Evolutionary conservation across 1,140 invertebrate species (phyloP).

Genomic region (Zeugodacus cucurbitae): DNA sequence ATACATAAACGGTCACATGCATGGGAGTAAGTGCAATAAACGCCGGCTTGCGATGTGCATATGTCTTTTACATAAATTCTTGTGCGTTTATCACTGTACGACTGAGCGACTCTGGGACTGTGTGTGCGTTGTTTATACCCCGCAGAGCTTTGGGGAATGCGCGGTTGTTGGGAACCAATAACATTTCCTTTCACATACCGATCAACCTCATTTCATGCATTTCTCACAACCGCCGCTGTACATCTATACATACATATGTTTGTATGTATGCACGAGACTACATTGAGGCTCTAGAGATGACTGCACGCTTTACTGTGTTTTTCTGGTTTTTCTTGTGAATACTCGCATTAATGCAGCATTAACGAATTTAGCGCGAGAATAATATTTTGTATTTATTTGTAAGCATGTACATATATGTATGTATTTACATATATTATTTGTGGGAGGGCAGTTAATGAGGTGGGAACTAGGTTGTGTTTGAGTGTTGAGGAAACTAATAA

Average conservation of each 20-base stretch:
- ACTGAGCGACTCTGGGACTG: background rate
- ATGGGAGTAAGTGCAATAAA: background rate
- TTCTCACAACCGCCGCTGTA: background rate
- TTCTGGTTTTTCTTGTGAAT: background rate
- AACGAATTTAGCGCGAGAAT: constrained; percentile 10
- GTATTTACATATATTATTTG: background rate
- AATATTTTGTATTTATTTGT: background rate
- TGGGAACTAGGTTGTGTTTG: background rate
- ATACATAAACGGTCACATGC: background rate
- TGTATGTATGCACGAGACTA: background rate
- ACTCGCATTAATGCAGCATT: background rate
- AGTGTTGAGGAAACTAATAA: background rate
- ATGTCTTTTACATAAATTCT: constrained; percentile 5
- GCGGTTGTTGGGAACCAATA: constrained; percentile 1
- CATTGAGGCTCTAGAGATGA: background rate
- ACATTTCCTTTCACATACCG: constrained; percentile 19
- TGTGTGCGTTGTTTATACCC: background rate
- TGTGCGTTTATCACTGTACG: constrained; percentile 29
- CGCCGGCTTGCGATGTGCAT: background rate
- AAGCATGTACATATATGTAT: background rate
- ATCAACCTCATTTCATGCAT: background rate
- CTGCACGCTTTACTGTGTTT: background rate
- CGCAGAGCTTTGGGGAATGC: constrained; percentile 7
- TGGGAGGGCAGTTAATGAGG: background rate
- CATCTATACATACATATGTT: background rate